Base-by-base conservation (phyloP, 2,888 invertebrate genomes). In the Pseudanteris insignis region DNA sequence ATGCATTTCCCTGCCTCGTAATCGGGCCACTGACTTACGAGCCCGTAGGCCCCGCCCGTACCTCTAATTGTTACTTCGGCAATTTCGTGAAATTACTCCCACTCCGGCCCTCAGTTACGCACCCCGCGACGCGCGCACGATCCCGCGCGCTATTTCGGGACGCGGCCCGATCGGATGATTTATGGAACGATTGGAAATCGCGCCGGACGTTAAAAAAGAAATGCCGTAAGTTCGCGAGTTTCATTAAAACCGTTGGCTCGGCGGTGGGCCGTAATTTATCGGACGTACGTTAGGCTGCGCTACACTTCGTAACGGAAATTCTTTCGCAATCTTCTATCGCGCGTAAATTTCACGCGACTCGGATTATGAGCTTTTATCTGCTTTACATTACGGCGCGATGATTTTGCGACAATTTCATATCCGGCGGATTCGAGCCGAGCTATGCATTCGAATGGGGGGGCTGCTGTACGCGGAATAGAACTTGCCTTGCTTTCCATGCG, bases 31-130 rank as follows among this genome's bases (percentile, higher is more conserved):
- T 55, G 57, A 63, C 64, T 59, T 65, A 65, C 54, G 65, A 58
- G 60, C 53, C 36, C 50, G 50, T 60, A 65, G 68, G 67, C 66
- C 71, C 64, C 65, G 59, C 64, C 67, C 67, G 65, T 67, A 67
- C 65, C 70, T 67, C 65, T 69, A 67, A 72, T 74, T 71, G 74
- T 71, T 69, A 71, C 64, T 61, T 57, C 66, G 62, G 51, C 62
- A 67, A 64, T 57, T 64, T 63, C 58, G 41, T 63, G 63, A 65
- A 67, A 72, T 74, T 74, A 72, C 71, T 74, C 72, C 61, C 63
- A 50, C 50, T 43, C 46, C 38, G 47, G 36, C 21, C 29, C 44
- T 40, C 57, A 63, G 41, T 63, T 50, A 57, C 57, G 63, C 32
- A 8, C 24, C 15, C 26, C 25, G 5, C 6, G 26, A 26, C 26